These are phyloP conservation scores for Actinia equina DNA, from an alignment of 64 coral and sea anemone species.

Conservation along the genomic window DNA sequence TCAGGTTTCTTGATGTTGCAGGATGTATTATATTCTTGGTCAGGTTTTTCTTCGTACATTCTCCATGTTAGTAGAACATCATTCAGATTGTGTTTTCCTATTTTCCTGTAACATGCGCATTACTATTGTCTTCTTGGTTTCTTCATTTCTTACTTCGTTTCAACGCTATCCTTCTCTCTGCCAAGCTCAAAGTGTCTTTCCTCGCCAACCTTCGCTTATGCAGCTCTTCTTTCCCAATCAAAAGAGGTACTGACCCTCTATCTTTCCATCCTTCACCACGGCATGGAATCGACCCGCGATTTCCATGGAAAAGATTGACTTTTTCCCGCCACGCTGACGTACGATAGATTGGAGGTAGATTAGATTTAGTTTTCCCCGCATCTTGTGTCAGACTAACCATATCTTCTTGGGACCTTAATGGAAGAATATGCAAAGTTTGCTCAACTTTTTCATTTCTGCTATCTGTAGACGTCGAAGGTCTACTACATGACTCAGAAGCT, in stretches of 20 bases:
- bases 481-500: background rate
- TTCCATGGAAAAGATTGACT: background rate
- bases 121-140: background rate
- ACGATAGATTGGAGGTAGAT: slow-evolving; percentile 20
- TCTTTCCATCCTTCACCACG: slow-evolving; percentile 9
- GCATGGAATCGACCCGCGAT: slow-evolving; percentile 8
- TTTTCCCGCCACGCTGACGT: background rate
- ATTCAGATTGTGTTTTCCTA: no score
- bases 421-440: slow-evolving; percentile 3
- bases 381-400: background rate
- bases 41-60: no score
- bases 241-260: background rate
- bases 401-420: background rate
- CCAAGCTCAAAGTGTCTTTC: slow-evolving; percentile 11
- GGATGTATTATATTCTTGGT: no score
- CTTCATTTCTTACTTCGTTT: background rate
- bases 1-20: no score
- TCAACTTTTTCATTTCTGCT: background rate
- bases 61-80: no score
- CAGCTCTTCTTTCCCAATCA: background rate
- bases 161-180: background rate
- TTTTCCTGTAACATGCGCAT: no score
- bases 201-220: background rate
- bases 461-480: background rate
- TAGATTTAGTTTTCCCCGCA: background rate